Base-by-base conservation (phyloP, 2,797 vertebrate species). In the Oreonectes daqikongensis region DNA sequence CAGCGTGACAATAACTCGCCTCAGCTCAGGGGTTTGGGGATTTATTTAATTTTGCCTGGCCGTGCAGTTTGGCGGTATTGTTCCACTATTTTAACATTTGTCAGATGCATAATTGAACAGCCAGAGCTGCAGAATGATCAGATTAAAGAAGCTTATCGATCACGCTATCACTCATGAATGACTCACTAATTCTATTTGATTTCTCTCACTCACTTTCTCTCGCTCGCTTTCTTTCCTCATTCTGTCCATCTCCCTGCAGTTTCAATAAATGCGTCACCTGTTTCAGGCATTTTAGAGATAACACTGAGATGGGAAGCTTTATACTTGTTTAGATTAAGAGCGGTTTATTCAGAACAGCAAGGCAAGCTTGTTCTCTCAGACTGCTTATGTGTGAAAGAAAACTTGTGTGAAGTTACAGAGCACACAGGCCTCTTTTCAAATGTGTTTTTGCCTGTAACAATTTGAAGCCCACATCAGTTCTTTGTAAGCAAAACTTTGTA, bases 31-130 rank as follows among this genome's bases (percentile, higher is more conserved):
- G 50, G 11, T 53, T 57, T 66, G 10, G n/a, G 50, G 38, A 59
- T 38, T 68, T 69, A 42, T 44, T 60, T 7, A 32, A 40, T 57
- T 67, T 64, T 57, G 35, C 50, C 38, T 35, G 42, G 20, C 5
- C 35, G 7, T 75, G 73, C 63, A 67, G 35, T 22, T 75, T 66
- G 14, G 4, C 24, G 32, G 24, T n/a, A 50, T 77, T 77, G 66
- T 69, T 77, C 59, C 30, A n/a, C 40, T 32, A 26, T 69, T 68
- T 69, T 52, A n/a, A 24, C 65, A 69, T 68, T 76, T 69, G 65
- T 60, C 53, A 69, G 40, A 77, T 69, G 55, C 74, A 77, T 77
- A 61, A 69, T 26, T 69, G 44, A 69, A 61, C 30, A 77, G 35
- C 15, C 30, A 48, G 55, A 69, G 66, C 55, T 26, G 5, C 30